A percentile compares a stretch with the other conserved stretches of the same genome.
Evolutionary conservation across 2,113 vertebrate species (phyloP).

Genomic region (Acanthisitta chloris): DNA sequence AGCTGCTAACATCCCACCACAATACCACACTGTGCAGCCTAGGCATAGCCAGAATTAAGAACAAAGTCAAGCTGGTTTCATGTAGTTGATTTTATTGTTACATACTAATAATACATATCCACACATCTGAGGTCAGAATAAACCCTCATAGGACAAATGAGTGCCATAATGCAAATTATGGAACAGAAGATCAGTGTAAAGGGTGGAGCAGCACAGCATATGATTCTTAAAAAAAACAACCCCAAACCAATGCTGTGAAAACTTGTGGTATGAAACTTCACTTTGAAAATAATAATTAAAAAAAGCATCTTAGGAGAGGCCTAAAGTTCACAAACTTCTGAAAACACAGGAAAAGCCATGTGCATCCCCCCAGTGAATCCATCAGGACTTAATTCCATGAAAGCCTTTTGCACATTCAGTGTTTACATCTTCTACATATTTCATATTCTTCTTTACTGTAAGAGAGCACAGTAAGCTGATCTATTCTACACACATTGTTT

Average conservation of each 20-base stretch:
- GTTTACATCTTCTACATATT: background rate
- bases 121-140: constrained; percentile 24
- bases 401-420: background rate
- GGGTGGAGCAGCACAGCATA: background rate
- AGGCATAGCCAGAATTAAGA: background rate
- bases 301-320: background rate
- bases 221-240: background rate
- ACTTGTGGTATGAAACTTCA: background rate
- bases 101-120: constrained; percentile 14
- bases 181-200: constrained; percentile 4
- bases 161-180: background rate
- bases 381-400: background rate
- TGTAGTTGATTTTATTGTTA: constrained; percentile 50
- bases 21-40: background rate
- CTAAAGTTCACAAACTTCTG: background rate
- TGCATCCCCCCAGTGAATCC: background rate
- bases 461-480: background rate
- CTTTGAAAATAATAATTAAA: background rate
- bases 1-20: background rate
- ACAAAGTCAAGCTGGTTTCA: background rate
- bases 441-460: background rate
- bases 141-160: background rate
- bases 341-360: background rate
- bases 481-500: background rate
- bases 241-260: background rate